Conservation (phyloP, 23 tunicate species). For the Ascidia mentula region DNA sequence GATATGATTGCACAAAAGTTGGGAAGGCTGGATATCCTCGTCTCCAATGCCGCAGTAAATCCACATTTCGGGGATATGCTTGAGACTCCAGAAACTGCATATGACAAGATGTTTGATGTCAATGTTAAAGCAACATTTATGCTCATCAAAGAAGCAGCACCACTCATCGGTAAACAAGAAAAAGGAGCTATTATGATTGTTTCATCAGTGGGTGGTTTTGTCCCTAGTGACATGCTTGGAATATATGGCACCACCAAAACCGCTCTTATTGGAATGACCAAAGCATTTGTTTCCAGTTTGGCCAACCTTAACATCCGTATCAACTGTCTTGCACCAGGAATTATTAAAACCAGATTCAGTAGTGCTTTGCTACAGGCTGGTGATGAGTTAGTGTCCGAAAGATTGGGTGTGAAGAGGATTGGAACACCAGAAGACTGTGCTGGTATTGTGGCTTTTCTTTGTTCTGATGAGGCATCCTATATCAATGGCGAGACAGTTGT, state of each 20-base stretch:
- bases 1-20: slow-evolving; percentile 27
- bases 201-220: slow-evolving; percentile 55
- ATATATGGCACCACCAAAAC: slow-evolving; percentile 60
- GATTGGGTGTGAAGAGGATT: slow-evolving; percentile 18
- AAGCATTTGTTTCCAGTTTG: slow-evolving; percentile 42
- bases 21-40: slow-evolving; percentile 56
- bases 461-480: slow-evolving; percentile 58
- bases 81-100: slow-evolving; percentile 65
- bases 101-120: slow-evolving; percentile 74
- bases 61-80: slow-evolving; percentile 62
- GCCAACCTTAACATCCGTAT: slow-evolving; percentile 40
- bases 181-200: slow-evolving; percentile 37
- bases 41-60: slow-evolving; percentile 75
- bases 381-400: neutral
- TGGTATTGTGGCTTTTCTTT: slow-evolving; percentile 42
- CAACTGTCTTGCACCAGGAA: slow-evolving; percentile 58
- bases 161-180: slow-evolving; percentile 19
- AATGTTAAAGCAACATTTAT: slow-evolving; percentile 68
- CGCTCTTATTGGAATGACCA: slow-evolving; percentile 55
- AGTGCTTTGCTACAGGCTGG: slow-evolving; percentile 23
- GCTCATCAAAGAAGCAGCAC: slow-evolving; percentile 61
- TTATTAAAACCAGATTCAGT: slow-evolving; percentile 61
- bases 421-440: slow-evolving; percentile 47
- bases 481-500: slow-evolving; percentile 55
- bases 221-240: slow-evolving; percentile 43